phyloP scores from a whole-genome alignment of 64 coral and sea anemone species.

The Pocillopora verrucosa region DNA sequence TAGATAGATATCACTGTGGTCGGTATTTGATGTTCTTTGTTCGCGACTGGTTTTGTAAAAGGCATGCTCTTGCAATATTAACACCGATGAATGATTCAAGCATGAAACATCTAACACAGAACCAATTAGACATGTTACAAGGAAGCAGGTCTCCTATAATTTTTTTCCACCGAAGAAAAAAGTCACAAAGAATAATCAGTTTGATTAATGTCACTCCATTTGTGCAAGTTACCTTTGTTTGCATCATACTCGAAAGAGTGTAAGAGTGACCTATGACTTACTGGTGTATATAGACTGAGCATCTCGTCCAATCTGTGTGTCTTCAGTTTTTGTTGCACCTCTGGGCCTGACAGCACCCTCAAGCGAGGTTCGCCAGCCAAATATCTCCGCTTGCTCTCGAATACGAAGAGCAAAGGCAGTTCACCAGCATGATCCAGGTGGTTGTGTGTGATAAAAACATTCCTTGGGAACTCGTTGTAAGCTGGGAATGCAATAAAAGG shows the following conservation, averaged over 20 bases:
- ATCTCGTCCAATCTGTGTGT: conserved; percentile 49
- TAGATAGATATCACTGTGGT: no score
- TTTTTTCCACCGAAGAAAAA: no score
- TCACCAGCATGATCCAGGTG: conserved; percentile 69
- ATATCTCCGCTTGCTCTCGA: conserved; percentile 46
- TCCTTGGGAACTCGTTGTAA: conserved; percentile 36
- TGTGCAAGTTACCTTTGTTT: neutral
- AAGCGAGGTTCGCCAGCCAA: neutral
- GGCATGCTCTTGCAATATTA: no score
- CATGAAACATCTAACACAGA: no score
- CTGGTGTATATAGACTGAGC: neutral
- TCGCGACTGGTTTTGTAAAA: no score
- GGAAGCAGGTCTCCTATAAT: no score
- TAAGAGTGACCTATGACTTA: neutral
- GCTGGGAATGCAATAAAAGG: neutral
- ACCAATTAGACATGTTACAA: no score
- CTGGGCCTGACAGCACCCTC: conserved; percentile 57
- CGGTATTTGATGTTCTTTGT: no score
- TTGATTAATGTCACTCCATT: no score
- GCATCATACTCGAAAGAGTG: neutral
- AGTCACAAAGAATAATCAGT: no score
- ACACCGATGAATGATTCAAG: no score
- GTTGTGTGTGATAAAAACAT: conserved; percentile 70
- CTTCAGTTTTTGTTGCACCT: conserved; percentile 61
- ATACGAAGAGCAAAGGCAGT: conserved; percentile 32